Conservation (phyloP, 1,140 invertebrate genomes). For the Pygmarrhopalites habei region DNA sequence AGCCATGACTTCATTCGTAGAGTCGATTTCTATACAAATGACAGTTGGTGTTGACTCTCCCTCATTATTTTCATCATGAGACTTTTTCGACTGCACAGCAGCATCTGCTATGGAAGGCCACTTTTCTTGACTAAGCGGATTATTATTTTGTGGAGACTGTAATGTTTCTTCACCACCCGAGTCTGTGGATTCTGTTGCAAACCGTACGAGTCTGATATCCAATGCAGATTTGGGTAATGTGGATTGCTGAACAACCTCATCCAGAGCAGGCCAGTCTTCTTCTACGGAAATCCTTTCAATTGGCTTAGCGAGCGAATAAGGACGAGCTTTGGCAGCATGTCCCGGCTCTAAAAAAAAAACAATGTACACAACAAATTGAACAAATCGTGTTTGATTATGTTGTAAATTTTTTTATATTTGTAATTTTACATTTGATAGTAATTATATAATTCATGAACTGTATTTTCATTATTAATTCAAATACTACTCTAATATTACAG, state of each 20-base stretch:
- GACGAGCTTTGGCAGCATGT: constrained; percentile 14
- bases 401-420: no score
- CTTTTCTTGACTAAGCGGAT: constrained; percentile 9
- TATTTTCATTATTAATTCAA: no score
- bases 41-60: background rate
- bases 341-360: constrained; percentile 13
- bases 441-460: no score
- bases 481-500: no score
- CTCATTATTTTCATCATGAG: constrained; percentile 2
- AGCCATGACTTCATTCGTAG: background rate
- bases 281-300: background rate
- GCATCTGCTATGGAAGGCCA: constrained; percentile 20
- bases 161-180: constrained; percentile 12
- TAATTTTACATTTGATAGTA: no score
- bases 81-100: background rate
- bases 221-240: background rate
- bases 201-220: background rate
- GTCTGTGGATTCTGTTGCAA: constrained; percentile 26
- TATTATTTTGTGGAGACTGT: background rate
- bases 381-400: no score
- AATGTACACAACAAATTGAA: no score
- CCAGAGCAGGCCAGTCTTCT: constrained; percentile 33
- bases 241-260: constrained; percentile 3
- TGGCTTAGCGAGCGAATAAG: background rate
- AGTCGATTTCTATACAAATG: background rate